These are phyloP conservation scores for Pissodes strobi DNA, from an alignment of 1,140 invertebrate genomes.

Conservation along the genomic window DNA sequence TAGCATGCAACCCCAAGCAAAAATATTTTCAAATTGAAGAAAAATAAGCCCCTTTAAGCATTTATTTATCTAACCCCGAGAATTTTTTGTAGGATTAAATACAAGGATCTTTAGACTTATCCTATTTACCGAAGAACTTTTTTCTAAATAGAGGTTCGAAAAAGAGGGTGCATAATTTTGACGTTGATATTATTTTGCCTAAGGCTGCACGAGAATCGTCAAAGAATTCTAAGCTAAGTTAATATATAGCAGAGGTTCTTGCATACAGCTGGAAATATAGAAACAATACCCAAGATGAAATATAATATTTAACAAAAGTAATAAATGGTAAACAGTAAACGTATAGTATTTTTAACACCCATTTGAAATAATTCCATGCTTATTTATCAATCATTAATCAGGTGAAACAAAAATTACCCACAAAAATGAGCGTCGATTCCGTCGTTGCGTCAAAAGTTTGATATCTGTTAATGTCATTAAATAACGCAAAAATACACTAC, in stretches of 20 bases:
- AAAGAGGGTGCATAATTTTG: slow-evolving; percentile 18
- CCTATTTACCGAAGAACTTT: slow-evolving; percentile 11
- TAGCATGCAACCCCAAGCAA: too few relatives aligned
- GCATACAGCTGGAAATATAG: slow-evolving; percentile 11
- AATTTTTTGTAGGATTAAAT: slow-evolving; percentile 1
- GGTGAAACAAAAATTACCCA: too few relatives aligned
- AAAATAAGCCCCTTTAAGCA: neutral
- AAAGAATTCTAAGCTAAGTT: slow-evolving; percentile 20
- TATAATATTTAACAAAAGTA: slow-evolving; percentile 11
- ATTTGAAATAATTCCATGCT: too few relatives aligned
- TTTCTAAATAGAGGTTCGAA: slow-evolving; percentile 24
- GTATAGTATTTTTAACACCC: too few relatives aligned
- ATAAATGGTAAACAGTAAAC: too few relatives aligned
- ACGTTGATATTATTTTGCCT: slow-evolving; percentile 22
- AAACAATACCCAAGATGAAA: slow-evolving; percentile 11
- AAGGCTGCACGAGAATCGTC: slow-evolving; percentile 8
- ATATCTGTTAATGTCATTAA: too few relatives aligned
- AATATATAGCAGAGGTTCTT: slow-evolving; percentile 15
- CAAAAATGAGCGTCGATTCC: too few relatives aligned
- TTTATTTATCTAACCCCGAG: slow-evolving; percentile 1
- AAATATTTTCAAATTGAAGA: neutral
- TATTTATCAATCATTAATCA: too few relatives aligned
- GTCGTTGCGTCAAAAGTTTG: too few relatives aligned
- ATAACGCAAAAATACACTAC: too few relatives aligned
- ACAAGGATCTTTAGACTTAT: neutral